Evolutionary conservation across 92 coral and sea anemone genomes (phyloP), one percentile per base, ranked within the genome.

Genomic region (Virgularia gustaviana): DNA sequence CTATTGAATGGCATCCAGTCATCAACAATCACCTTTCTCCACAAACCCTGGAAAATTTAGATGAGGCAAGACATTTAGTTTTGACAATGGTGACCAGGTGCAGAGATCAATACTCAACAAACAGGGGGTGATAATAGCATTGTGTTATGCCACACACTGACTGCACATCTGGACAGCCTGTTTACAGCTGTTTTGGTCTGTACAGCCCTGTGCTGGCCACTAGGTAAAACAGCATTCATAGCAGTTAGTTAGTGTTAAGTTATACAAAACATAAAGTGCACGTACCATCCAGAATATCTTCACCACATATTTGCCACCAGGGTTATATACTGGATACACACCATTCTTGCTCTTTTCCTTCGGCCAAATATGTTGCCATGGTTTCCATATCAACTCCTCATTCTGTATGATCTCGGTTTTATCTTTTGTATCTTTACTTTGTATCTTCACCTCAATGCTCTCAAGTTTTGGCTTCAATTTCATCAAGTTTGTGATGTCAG

Each of bases 1-100:
- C 90, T 90, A 57, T 88, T 95, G 83, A 92, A 92, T 11, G 97
- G 97, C 96, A 92, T 89, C 97, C 97, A 89, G 77, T 92, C 97
- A 82, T 92, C 97, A 34, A 92, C 83, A 16, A 89, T 86, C 13
- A 92, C 84, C 75, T 92, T 91, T 47, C 97, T 83, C 97, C 97
- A 92, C 15, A 85, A 76, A 23, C 97, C 97, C 97, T 92, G 22
- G 42, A 24, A 42, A 4, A 10, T 0, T 47, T 15, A 47, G 3
- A 11, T n/a, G n/a, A n/a, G n/a, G n/a, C n/a, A n/a, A n/a, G n/a
- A n/a, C 18, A 36, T 34, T 20, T 15, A 20, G 4, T 15, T 9
- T 47, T 20, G 29, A 19, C 27, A 45, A 31, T 56, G 9, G 58
- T 8, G 9, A 10, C 18, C 10, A 23, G 10, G 25, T 22, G 35